Evolutionary conservation across 2,888 invertebrate genomes (phyloP).

Genomic region (Hipparchia sbordonii): DNA sequence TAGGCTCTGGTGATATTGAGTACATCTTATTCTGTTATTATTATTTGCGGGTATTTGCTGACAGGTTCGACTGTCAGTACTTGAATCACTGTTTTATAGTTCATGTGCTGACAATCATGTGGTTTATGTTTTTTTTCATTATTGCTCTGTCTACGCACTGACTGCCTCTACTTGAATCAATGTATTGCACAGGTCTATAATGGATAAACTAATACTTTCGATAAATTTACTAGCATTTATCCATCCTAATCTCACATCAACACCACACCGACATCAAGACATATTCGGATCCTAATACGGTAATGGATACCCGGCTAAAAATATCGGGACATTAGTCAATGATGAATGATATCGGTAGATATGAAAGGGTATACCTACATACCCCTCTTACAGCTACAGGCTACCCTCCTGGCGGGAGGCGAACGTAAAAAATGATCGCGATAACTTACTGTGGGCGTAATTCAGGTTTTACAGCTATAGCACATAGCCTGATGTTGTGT

Average conservation of each 20-base stretch:
- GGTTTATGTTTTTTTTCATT: too few relatives aligned
- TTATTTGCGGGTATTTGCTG: too few relatives aligned
- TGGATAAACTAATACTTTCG: too few relatives aligned
- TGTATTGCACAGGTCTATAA: too few relatives aligned
- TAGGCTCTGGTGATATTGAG: too few relatives aligned
- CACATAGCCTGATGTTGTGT: not conserved
- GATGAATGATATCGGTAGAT: conserved; percentile 37
- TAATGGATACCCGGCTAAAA: conserved; percentile 34
- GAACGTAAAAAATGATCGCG: conserved; percentile 35
- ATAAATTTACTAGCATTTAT: too few relatives aligned
- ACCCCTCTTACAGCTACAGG: not conserved
- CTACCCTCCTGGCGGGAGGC: conserved; percentile 5
- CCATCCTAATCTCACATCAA: not conserved
- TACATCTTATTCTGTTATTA: too few relatives aligned
- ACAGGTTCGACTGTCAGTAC: too few relatives aligned
- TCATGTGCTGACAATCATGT: too few relatives aligned
- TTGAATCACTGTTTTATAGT: too few relatives aligned
- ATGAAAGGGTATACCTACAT: conserved; percentile 13
- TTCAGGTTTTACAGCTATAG: conserved; percentile 20
- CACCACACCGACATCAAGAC: conserved; percentile 1
- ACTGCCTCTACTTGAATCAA: too few relatives aligned
- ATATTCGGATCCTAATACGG: conserved; percentile 30
- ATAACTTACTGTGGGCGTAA: conserved; percentile 26
- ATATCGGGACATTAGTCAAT: conserved; percentile 36
- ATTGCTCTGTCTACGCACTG: too few relatives aligned